These are phyloP conservation scores for Chlorodrepanis virens DNA, from an alignment of 2,113 vertebrate species.

Conservation along the genomic window DNA sequence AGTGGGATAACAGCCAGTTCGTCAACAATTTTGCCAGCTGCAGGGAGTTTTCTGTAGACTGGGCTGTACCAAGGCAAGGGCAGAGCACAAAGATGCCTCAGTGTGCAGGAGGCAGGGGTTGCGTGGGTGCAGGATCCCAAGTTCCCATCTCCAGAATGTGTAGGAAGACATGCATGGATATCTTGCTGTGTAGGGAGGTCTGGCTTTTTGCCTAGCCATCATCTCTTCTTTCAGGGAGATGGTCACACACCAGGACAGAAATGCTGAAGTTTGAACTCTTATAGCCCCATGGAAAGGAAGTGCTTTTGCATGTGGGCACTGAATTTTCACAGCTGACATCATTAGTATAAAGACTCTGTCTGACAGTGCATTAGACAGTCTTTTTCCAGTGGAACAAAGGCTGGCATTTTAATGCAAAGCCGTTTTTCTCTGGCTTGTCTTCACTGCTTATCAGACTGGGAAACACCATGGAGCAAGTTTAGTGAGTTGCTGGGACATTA, in stretches of 20 bases:
- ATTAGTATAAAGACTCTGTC: slow-evolving; percentile 8
- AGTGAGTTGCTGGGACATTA: neutral
- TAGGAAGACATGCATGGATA: slow-evolving; percentile 25
- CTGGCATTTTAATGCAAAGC: neutral
- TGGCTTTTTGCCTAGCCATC: slow-evolving; percentile 7
- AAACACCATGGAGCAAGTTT: neutral
- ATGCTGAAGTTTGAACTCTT: neutral
- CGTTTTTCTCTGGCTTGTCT: neutral
- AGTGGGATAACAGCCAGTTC: neutral
- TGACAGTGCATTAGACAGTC: neutral
- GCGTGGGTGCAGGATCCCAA: neutral
- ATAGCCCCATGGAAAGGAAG: neutral
- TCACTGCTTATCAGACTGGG: neutral
- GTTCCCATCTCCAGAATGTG: neutral
- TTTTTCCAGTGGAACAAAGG: neutral
- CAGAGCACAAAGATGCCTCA: neutral
- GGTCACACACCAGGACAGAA: neutral
- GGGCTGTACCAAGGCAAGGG: neutral
- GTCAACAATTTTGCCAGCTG: neutral
- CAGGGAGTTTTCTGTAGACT: neutral
- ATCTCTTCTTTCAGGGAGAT: neutral
- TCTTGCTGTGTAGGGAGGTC: neutral
- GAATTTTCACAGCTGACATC: slow-evolving; percentile 44
- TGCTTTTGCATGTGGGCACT: neutral
- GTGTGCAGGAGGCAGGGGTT: neutral